Evolutionary conservation across 2,797 vertebrate species (phyloP).

Genomic region (Anableps anableps): DNA sequence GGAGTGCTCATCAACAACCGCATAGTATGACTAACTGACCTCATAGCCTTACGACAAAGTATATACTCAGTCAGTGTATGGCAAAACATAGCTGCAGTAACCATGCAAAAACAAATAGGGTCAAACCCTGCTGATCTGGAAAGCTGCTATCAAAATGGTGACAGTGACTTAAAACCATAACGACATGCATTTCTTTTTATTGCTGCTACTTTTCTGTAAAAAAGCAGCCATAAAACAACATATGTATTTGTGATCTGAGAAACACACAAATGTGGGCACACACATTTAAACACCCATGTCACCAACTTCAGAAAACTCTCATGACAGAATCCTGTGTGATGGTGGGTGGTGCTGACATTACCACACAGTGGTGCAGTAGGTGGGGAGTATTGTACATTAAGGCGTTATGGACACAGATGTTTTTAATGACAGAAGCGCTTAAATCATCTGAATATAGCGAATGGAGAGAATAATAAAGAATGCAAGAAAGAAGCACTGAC

Average conservation of each 20-base stretch:
- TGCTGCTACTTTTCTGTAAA: conserved; percentile 32
- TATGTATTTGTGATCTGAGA: conserved; percentile 38
- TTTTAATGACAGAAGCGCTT: conserved; percentile 58
- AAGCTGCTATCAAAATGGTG: conserved; percentile 27
- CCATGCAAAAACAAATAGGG: conserved; percentile 52
- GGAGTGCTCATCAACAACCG: conserved; percentile 67
- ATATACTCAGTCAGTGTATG: conserved; percentile 52
- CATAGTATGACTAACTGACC: conserved; percentile 65
- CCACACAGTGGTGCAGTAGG: conserved; percentile 67
- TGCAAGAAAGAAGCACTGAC: conserved; percentile 35
- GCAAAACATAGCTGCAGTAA: conserved; percentile 67
- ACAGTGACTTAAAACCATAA: conserved; percentile 28
- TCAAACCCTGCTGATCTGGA: conserved; percentile 19
- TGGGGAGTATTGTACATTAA: conserved; percentile 58
- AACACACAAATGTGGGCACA: conserved; percentile 14
- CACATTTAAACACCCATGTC: conserved; percentile 49
- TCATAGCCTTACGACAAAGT: conserved; percentile 65
- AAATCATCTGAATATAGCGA: conserved; percentile 51
- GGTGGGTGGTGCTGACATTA: conserved; percentile 71
- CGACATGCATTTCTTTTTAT: conserved; percentile 40
- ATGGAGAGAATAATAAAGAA: conserved; percentile 34
- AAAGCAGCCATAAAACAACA: conserved; percentile 41
- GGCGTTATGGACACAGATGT: conserved; percentile 58
- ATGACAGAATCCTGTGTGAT: conserved; percentile 53
- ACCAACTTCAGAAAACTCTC: conserved; percentile 40